Evolutionary conservation across 2,888 invertebrate species (phyloP), one percentile per base, ranked within the genome.

Genomic region (Diarsia mendica): DNA sequence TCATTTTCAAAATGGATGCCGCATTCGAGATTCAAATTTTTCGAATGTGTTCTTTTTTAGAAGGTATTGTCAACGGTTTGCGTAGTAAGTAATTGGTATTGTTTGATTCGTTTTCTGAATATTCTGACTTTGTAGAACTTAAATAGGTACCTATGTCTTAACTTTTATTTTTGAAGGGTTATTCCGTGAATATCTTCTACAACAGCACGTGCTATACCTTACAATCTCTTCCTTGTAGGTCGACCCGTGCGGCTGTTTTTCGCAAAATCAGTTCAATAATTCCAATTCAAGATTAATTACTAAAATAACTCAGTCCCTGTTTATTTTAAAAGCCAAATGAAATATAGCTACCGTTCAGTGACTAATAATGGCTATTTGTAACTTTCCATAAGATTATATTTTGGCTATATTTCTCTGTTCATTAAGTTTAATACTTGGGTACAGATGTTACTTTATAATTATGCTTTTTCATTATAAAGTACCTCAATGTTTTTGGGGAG

Each of bases 1-100:
- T 44, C 13, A 91, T 90, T 91, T 91, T 83, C 87, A 90, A 91
- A 90, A 91, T 90, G 91, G 90, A 88, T 75, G 84, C 86, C 85
- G 88, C 80, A 76, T 88, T 87, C 87, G 70, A 67, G 77, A 79
- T 85, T 82, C 80, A 75, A 83, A 86, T 85, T 90, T 77, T 58
- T 63, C 44, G 88, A 82, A 88, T 79, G 84, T 85, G 82, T 83
- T 87, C 78, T 82, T 80, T 77, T 81, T 83, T 83, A 71, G 76
- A 78, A 78, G 69, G 75, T 65, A 76, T 86, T 87, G 88, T 87
- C 75, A 71, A 74, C 64, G 75, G 73, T 80, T 75, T 77, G 67
- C 67, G 60, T 28, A 61, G 63, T 85, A 80, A 85, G 80, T 82
- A 79, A 87, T 85, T 87, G 75, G 68, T 79, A 74, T 77, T 75